These are phyloP conservation scores for Tortrix viridana DNA, from an alignment of 2,888 invertebrate genomes.

Conservation along the genomic window DNA sequence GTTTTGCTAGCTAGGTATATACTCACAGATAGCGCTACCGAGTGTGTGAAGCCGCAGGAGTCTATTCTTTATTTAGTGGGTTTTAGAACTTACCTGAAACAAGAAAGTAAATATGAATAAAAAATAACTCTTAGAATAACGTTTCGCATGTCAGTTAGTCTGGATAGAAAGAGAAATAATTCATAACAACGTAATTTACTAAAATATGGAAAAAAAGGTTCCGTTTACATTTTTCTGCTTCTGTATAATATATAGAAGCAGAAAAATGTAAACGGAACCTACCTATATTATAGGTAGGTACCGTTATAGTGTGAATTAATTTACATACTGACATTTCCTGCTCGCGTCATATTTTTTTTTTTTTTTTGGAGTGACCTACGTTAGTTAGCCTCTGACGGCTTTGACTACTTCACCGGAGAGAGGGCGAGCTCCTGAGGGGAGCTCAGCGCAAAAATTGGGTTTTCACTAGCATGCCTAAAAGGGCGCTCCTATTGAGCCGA, in stretches of 20 bases:
- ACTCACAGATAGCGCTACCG: conserved; percentile 54
- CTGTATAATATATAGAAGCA: background rate
- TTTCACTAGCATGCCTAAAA: no score
- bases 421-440: no score
- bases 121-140: conserved; percentile 39
- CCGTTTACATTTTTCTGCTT: background rate
- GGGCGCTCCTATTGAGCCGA: no score
- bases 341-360: conserved; percentile 68
- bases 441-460: no score
- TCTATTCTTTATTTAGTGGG: no score
- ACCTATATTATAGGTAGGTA: conserved; percentile 22
- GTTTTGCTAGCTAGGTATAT: no score
- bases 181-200: background rate
- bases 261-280: background rate
- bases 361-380: no score
- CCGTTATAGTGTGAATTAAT: conserved; percentile 45
- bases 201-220: background rate
- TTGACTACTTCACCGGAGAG: no score
- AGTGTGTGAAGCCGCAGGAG: conserved; percentile 4
- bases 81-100: conserved; percentile 84
- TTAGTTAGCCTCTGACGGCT: no score
- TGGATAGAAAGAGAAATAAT: background rate
- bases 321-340: conserved; percentile 75
- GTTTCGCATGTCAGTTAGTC: no score
- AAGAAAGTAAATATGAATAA: conserved; percentile 44